Percentiles rank a stretch among this genome's conserved stretches.
Conservation (phyloP, 2,113 vertebrate genomes). For the human region DNA sequence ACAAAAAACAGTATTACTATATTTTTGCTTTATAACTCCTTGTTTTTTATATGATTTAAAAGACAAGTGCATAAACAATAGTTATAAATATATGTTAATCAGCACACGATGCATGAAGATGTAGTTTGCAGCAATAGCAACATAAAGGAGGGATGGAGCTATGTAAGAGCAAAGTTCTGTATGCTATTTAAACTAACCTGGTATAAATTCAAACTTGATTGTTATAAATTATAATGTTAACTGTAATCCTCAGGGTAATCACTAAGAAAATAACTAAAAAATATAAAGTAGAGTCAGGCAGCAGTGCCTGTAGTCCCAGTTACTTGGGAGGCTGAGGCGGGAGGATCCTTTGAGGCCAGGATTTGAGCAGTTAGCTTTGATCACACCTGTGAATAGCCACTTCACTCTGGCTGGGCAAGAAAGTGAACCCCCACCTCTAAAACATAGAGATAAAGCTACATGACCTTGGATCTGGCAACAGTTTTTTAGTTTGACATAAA, state of each 20-base stretch:
- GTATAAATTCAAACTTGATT: neutral
- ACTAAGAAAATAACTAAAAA: conserved; percentile 27
- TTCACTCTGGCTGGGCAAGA: neutral
- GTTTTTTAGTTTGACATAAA: neutral
- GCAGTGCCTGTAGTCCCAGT: no score
- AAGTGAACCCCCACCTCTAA: neutral
- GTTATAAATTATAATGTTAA: neutral
- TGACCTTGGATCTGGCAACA: neutral
- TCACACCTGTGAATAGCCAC: neutral
- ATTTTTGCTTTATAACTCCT: neutral
- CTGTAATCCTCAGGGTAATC: neutral
- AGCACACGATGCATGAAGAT: neutral
- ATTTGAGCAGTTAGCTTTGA: neutral
- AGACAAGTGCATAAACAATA: neutral
- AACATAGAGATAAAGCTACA: neutral
- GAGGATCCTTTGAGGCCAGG: neutral
- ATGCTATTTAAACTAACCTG: neutral
- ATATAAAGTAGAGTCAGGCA: neutral
- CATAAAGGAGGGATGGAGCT: neutral
- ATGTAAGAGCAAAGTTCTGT: neutral
- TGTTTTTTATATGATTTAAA: neutral
- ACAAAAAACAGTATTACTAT: neutral
- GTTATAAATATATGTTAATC: neutral
- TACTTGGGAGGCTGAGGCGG: neutral
- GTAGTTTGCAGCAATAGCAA: neutral